Evolutionary conservation across 2,113 vertebrate genomes (phyloP), one percentile per base, ranked within the genome.

Genomic region (Stegastes partitus): DNA sequence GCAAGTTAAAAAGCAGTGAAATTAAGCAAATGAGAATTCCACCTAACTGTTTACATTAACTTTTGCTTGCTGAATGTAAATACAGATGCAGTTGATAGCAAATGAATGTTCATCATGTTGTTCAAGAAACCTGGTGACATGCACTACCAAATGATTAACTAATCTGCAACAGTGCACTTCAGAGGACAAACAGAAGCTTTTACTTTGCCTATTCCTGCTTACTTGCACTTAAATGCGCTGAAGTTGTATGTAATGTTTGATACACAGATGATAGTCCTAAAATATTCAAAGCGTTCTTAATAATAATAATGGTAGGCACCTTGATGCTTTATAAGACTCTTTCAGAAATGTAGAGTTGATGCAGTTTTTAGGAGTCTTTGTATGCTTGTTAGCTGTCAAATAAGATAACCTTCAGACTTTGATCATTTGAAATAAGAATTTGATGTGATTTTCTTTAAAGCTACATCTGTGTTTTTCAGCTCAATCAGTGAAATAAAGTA

Each of bases 181-280:
- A 45, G 25, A 70, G 31, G 49, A 72, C 49, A 72, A 74, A 85
- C 61, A 59, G 21, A 75, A 25, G 15, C n/a, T 69, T 70, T 58
- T 11, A 22, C 25, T 50, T 57, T 34, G 34, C 58, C 55, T 47
- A 42, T 53, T 59, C 44, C 66, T 66, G 54, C 53, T 71, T 19
- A 54, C 37, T 53, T 63, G 28, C 65, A 63, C 62, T 64, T 47
- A 44, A 19, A 25, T 56, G 23, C 28, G 47, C 26, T 28, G 23
- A 39, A 59, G 25, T 50, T 81, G 21, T 9, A n/a, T 25, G 6
- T 56, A 26, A 68, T 55, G 42, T n/a, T 31, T 42, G 3, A 45
- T 14, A 44, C 34, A 37, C 9, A 56, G 28, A 47, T 19, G 5
- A 18, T 12, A 5, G 4, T 55, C 66, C 11, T 4, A 22, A 37